Conservation (phyloP, 1,140 invertebrate genomes). For the Plutomurus gul region DNA sequence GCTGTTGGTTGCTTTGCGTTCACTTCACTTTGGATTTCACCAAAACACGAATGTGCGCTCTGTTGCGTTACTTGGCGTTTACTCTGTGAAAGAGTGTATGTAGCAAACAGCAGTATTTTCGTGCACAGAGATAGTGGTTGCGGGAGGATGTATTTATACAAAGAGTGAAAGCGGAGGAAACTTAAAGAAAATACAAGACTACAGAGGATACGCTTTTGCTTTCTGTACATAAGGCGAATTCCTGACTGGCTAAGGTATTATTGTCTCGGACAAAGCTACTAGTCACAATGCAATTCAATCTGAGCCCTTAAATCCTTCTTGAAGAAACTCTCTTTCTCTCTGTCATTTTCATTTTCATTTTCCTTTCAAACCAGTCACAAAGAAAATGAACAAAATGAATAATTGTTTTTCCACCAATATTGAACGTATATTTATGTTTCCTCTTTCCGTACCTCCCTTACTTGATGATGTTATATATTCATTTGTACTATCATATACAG, state of each 20-base stretch:
- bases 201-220: not conserved
- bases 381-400: conserved; percentile 32
- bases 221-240: not conserved
- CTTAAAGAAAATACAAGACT: no score
- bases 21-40: no score
- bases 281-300: conserved; percentile 3
- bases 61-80: no score
- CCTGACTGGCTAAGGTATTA: not conserved
- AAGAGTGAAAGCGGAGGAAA: no score
- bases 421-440: conserved; percentile 25
- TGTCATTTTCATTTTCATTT: conserved; percentile 31
- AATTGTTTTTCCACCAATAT: conserved; percentile 31
- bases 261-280: not conserved
- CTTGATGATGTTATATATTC: no score
- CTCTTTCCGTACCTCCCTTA: no score
- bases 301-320: conserved; percentile 20
- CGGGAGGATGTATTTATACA: no score
- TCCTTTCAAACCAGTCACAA: conserved; percentile 26
- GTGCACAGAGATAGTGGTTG: not conserved
- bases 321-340: not conserved
- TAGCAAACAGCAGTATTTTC: not conserved
- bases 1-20: not conserved
- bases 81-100: no score
- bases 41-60: no score
- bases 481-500: not conserved